Evolutionary conservation across 2,888 invertebrate species (phyloP), one percentile per base, ranked within the genome.

Genomic region (Neoscelio sp.): DNA sequence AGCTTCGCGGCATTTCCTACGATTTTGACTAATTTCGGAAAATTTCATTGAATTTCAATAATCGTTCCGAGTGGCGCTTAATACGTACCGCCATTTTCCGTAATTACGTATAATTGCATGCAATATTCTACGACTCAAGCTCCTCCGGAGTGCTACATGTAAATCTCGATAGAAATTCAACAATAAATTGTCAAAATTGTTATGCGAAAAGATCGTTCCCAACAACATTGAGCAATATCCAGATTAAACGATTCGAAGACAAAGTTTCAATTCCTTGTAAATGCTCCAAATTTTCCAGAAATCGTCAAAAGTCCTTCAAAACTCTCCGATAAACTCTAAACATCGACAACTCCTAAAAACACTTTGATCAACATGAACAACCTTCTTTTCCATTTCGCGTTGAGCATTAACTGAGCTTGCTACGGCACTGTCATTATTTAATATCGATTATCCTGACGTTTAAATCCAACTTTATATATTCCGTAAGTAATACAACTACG

Each of bases 311-410:
- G 3, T 62, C 40, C 58, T 56, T 76, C 58, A 76, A 76, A 76
- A 70, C 56, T 62, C 70, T 68, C 70, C 6, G 3, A 76, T 76
- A 76, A 76, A 76, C 70, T 76, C 76, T 70, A 76, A 76, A 76
- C 64, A 76, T 54, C 68, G 68, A 76, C 68, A 76, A 76, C 60
- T 58, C 42, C 30, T n/a, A 54, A 68, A 68, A 67, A 68, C 76
- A 70, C 54, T 13, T 52, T 38, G 17, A 26, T 23, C 6, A 4
- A 1, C 28, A 33, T 26, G 54, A 67, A 54, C 28, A 68, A 54
- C 40, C 38, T 40, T 17, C 6, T 23, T n/a, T 35, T 7, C 13
- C 23, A n/a, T 52, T 68, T 38, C 15, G 38, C 38, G 38, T 15
- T 15, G 38, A 38, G 38, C 38, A 7, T 15, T 8, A 7, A 12